phyloP scores from a whole-genome alignment of 2,888 invertebrate genomes.

The Xanthorhoe designata region DNA sequence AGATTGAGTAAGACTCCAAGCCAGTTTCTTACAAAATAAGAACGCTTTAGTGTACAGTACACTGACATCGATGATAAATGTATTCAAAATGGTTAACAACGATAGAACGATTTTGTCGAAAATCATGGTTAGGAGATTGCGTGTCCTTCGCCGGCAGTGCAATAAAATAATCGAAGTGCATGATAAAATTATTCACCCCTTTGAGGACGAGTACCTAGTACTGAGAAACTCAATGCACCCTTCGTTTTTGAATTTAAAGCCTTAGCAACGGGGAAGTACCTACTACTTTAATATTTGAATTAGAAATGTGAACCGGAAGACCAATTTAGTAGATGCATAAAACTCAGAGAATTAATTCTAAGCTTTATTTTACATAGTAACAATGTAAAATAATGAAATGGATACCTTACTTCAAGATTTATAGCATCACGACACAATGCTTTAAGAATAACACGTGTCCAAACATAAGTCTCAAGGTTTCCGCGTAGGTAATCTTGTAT shows the following conservation, averaged over 20 bases:
- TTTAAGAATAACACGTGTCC: slow-evolving; percentile 7
- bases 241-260: not conserved
- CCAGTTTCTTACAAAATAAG: not conserved
- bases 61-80: slow-evolving; percentile 21
- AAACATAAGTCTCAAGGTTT: slow-evolving; percentile 13
- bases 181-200: slow-evolving; percentile 27
- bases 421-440: slow-evolving; percentile 6
- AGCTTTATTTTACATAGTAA: not conserved
- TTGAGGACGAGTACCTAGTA: not conserved
- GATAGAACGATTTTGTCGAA: not conserved
- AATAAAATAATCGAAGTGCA: slow-evolving; percentile 7
- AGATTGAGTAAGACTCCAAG: not conserved
- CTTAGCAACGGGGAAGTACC: not conserved
- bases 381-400: not conserved
- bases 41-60: not conserved
- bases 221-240: too few species aligned
- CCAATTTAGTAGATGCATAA: too few species aligned
- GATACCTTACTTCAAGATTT: not conserved
- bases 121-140: slow-evolving; percentile 6
- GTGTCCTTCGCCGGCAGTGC: slow-evolving; percentile 3
- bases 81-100: slow-evolving; percentile 17
- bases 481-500: slow-evolving; percentile 19
- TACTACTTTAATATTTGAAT: not conserved
- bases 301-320: too few species aligned
- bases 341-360: too few species aligned